Percentiles rank a stretch among this genome's conserved stretches.
These are phyloP conservation scores for Pseudocheirus occidentalis DNA, from an alignment of 2,797 vertebrate species.

Conservation along the genomic window DNA sequence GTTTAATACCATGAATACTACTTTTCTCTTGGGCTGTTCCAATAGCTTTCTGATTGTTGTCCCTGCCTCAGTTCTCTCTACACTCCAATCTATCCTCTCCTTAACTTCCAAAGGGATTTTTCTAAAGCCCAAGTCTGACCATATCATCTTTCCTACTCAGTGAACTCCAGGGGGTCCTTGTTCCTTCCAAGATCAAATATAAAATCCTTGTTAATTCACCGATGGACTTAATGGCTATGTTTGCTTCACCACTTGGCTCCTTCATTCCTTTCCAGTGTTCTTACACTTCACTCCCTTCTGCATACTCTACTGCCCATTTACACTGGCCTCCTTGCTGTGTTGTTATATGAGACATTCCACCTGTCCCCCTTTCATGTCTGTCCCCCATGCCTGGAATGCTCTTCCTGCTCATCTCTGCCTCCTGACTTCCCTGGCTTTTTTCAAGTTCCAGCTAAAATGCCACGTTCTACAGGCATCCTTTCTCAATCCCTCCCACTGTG, in stretches of 20 bases:
- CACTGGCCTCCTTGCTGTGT: background rate
- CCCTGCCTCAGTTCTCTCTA: background rate
- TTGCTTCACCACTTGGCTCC: background rate
- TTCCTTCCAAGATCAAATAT: background rate
- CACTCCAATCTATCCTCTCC: background rate
- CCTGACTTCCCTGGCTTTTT: background rate
- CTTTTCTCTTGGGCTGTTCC: background rate
- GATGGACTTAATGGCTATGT: background rate
- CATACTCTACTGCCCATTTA: background rate
- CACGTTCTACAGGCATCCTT: background rate
- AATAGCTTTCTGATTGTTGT: background rate
- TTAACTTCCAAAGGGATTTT: background rate
- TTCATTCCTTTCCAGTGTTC: background rate
- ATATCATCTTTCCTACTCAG: background rate
- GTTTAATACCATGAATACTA: background rate
- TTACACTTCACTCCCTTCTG: background rate
- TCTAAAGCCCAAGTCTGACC: background rate
- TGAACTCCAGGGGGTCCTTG: background rate
- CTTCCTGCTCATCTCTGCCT: background rate
- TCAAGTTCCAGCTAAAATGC: background rate
- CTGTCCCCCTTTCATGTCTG: background rate
- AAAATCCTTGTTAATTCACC: background rate
- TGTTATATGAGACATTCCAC: background rate
- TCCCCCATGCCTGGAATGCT: background rate
- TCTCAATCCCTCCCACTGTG: background rate